Percentiles rank a stretch among this genome's conserved stretches.
These are phyloP conservation scores for Diglossa cyanea DNA, from an alignment of 2,797 vertebrate genomes.

Conservation along the genomic window DNA sequence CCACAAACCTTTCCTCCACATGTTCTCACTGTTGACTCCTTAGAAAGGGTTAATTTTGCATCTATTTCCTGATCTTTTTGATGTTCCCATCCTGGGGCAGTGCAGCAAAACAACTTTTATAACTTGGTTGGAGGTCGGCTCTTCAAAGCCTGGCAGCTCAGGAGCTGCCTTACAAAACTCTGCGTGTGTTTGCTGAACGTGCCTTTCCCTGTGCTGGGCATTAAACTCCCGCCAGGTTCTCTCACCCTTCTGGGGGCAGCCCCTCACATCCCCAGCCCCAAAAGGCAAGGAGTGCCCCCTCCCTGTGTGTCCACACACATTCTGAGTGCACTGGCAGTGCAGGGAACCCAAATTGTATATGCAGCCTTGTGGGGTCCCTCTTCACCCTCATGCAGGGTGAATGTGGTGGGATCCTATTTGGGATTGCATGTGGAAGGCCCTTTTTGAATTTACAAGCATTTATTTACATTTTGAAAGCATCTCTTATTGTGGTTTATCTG, in stretches of 20 bases:
- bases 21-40: not conserved
- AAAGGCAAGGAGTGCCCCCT: not conserved
- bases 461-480: not conserved
- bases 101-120: not conserved
- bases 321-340: accelerated
- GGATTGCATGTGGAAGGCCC: not conserved
- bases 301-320: accelerated
- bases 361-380: not conserved
- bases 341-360: accelerated
- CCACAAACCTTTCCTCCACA: not conserved
- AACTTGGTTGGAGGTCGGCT: not conserved
- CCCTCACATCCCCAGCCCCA: not conserved
- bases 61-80: not conserved
- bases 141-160: not conserved
- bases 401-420: not conserved
- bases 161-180: not conserved
- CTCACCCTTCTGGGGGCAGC: not conserved
- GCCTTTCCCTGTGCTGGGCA: not conserved
- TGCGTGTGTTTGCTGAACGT: not conserved
- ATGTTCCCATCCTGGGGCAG: not conserved
- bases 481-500: not conserved
- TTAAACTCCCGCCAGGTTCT: not conserved
- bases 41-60: slow-evolving; percentile 9
- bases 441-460: not conserved
- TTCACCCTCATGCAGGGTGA: accelerated